Percentiles rank a stretch among this genome's conserved stretches.
Evolutionary conservation across 2,113 vertebrate species (phyloP).

Genomic region (Oceanites oceanicus): DNA sequence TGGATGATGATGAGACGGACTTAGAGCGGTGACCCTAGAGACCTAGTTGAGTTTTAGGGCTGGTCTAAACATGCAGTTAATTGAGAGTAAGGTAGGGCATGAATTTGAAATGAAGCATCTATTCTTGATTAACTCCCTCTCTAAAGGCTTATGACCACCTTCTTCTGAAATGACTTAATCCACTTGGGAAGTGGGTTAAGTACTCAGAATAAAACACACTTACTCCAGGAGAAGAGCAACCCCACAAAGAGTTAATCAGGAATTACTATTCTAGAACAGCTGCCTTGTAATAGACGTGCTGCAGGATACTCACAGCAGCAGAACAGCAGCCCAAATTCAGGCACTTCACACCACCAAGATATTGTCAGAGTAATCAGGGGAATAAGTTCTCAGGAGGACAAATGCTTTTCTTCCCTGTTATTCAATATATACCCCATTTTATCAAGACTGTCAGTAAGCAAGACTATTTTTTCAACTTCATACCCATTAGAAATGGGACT

Average conservation of each 20-base stretch:
- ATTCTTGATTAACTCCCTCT: not conserved
- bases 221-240: not conserved
- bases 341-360: not conserved
- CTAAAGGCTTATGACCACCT: not conserved
- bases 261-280: not conserved
- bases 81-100: not conserved
- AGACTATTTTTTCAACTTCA: not conserved
- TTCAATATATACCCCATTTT: not conserved
- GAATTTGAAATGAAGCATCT: conserved; percentile 1
- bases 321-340: not conserved
- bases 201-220: not conserved
- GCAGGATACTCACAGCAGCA: not conserved
- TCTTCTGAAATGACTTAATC: not conserved
- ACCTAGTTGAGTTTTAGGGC: not conserved
- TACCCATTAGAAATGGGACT: not conserved
- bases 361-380: not conserved
- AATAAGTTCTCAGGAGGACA: not conserved
- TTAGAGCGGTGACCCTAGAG: not conserved
- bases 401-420: not conserved
- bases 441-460: not conserved
- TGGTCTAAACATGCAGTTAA: not conserved
- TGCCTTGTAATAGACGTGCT: not conserved
- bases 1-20: not conserved
- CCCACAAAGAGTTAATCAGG: not conserved
- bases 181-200: not conserved